Percentiles rank a stretch among this genome's conserved stretches.
phyloP scores from a whole-genome alignment of 1,140 invertebrate species.

The Drosophila pruinosa region DNA sequence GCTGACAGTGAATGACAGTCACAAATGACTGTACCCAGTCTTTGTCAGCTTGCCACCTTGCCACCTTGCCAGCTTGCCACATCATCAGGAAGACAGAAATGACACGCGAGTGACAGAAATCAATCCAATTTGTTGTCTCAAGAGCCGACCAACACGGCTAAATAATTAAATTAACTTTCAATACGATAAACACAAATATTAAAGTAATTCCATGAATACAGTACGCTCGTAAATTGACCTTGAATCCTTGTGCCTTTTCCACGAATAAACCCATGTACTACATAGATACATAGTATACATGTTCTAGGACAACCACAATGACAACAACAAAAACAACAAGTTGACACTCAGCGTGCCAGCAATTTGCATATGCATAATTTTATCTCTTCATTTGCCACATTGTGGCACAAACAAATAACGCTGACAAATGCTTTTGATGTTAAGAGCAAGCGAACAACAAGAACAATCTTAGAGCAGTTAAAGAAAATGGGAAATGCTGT shows the following conservation, averaged over 20 bases:
- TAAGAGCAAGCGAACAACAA: background rate
- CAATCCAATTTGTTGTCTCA: constrained; percentile 22
- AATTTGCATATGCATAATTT: constrained; percentile 16
- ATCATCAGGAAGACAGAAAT: background rate
- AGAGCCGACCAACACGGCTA: background rate
- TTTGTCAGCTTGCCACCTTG: background rate
- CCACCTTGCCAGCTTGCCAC: background rate
- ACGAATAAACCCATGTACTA: background rate
- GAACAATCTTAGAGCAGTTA: background rate
- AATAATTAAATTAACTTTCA: constrained; percentile 23
- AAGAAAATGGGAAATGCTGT: background rate
- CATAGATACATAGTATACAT: too few relatives aligned
- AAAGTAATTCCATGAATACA: background rate
- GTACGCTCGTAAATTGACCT: constrained; percentile 1
- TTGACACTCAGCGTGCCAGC: background rate
- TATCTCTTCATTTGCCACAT: constrained; percentile 1
- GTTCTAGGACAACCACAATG: background rate
- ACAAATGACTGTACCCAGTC: constrained; percentile 15
- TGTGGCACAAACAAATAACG: constrained; percentile 8
- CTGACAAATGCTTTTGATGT: constrained; percentile 18
- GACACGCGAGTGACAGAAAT: constrained; percentile 20
- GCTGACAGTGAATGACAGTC: constrained; percentile 32
- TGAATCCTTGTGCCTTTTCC: constrained; percentile 1
- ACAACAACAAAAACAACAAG: background rate
- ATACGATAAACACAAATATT: constrained; percentile 4